Evolutionary conservation across 2,797 vertebrate species (phyloP).

Genomic region (Sylvilagus floridanus): DNA sequence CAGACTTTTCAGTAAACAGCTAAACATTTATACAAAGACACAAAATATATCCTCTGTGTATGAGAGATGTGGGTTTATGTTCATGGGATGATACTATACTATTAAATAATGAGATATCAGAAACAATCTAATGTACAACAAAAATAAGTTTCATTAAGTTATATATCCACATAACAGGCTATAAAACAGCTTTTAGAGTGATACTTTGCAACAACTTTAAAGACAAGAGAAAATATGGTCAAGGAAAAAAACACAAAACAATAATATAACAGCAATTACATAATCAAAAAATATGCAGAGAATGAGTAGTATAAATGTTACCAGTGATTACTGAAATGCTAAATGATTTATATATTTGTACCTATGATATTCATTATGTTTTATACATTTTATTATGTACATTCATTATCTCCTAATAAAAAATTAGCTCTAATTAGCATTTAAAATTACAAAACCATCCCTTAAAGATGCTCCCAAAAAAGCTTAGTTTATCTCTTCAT

Average conservation of each 20-base stretch:
- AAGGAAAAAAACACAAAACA: conserved; percentile 44
- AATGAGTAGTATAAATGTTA: background rate
- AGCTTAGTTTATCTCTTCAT: background rate
- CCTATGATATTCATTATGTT: background rate
- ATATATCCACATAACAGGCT: background rate
- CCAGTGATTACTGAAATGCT: background rate
- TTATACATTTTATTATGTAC: conserved; percentile 12
- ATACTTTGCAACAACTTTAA: conserved; percentile 49
- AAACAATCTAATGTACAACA: conserved; percentile 14
- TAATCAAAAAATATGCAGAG: background rate
- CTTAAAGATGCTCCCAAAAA: background rate
- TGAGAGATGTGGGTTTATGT: background rate
- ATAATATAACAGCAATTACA: background rate
- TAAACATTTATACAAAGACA: background rate
- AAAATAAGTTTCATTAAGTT: conserved; percentile 44
- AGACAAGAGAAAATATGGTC: background rate
- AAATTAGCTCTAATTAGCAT: background rate
- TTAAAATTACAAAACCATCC: background rate
- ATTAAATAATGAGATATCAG: background rate
- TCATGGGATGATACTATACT: background rate
- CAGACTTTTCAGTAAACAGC: conserved; percentile 20
- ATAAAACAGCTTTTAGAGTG: conserved; percentile 41
- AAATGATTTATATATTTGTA: background rate
- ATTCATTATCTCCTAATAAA: background rate
- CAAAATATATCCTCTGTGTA: background rate